Evolutionary conservation across 2,797 vertebrate species (phyloP).

Genomic region (Pseudochirops cupreus): DNA sequence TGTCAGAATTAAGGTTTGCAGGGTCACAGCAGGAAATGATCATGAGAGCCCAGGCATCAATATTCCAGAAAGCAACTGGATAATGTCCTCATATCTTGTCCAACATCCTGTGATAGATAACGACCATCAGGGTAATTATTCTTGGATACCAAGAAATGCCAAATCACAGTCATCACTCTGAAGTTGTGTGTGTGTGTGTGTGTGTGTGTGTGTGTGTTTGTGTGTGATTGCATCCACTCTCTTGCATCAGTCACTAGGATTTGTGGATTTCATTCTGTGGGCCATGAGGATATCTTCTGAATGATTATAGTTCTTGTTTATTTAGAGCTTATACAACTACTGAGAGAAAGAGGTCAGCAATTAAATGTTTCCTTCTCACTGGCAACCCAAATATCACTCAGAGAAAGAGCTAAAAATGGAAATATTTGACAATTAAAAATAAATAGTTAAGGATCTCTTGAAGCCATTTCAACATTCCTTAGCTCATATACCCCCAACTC

Average conservation of each 20-base stretch:
- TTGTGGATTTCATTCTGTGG: slow-evolving; percentile 31
- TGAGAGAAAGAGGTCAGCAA: slow-evolving; percentile 17
- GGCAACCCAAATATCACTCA: slow-evolving; percentile 36
- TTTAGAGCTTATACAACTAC: neutral
- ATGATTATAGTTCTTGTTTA: neutral
- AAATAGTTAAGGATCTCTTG: slow-evolving; percentile 33
- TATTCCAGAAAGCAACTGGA: slow-evolving; percentile 56
- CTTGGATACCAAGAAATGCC: neutral
- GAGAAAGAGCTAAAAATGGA: slow-evolving; percentile 42
- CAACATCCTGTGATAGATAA: slow-evolving; percentile 50
- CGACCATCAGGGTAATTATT: slow-evolving; percentile 58
- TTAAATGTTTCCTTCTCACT: slow-evolving; percentile 49
- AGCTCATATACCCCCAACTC: slow-evolving; percentile 39
- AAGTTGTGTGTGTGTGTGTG: neutral
- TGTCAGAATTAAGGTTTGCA: slow-evolving; percentile 70
- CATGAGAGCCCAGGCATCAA: slow-evolving; percentile 54
- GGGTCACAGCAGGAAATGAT: slow-evolving; percentile 58
- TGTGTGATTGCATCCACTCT: neutral
- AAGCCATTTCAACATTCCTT: slow-evolving; percentile 54
- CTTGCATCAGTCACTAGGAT: slow-evolving; percentile 27
- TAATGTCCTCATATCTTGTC: slow-evolving; percentile 66
- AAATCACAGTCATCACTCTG: neutral
- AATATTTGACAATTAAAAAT: slow-evolving; percentile 60
- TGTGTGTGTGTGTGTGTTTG: neutral
- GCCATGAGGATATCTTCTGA: slow-evolving; percentile 24